Evolutionary conservation across 2,113 vertebrate species (phyloP), one percentile per base, ranked within the genome.

Genomic region (Osmerus eperlanus): DNA sequence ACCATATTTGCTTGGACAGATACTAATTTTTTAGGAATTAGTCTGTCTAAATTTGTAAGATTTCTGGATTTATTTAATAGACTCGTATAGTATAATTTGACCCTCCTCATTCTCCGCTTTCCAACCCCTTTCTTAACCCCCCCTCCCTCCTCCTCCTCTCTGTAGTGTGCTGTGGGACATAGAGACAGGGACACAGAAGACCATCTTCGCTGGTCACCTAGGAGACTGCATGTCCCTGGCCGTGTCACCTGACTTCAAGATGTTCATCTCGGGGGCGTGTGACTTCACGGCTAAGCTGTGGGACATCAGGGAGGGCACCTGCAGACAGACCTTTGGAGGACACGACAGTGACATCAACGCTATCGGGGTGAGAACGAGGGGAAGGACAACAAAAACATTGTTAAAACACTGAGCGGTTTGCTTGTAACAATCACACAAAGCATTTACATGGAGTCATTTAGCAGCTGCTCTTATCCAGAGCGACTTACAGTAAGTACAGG

Each of bases 341-440:
- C 97, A 99, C 0, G 97, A 99, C 82, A 99, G 97, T 0, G 97
- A 99, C 83, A 96, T 99, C 89, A 99, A 99, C 0, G 94, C 97
- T 51, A 99, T 99, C 72, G 93, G 92, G 1, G 97, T 99, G 89
- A 21, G 94, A 66, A 71, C 3, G 51, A 61, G 21, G n/a, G 41
- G 1, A 13, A 56, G 58, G n/a, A 28, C 51, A 9, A 1, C 11
- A 62, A 12, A 18, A 15, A 0, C 9, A 51, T 25, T 4, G 12
- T 28, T 62, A 11, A 66, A n/a, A n/a, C 21, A 53, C 12, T 3
- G 41, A 47, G 41, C 41, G 9, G 2, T 47, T 47, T 47, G 41
- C 41, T 47, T 47, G 41, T 47, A 47, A 11, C 41, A 47, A 11
- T 47, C 7, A 47, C 41, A 47, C 41, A 47, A 47, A 47, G 41